Conservation (phyloP, 2,797 vertebrate genomes). For the Dipus sagitta region DNA sequence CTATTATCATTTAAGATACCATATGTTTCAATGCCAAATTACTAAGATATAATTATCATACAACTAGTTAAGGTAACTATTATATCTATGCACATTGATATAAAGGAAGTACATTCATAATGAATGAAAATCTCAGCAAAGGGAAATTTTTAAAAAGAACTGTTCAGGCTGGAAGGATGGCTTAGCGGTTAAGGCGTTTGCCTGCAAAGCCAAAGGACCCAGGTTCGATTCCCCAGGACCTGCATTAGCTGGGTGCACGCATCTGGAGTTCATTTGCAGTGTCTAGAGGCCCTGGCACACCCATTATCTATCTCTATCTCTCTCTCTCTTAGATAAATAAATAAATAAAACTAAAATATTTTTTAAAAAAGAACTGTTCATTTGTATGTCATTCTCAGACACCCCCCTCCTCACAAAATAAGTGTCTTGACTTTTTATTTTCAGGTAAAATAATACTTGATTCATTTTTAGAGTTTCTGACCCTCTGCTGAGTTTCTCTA, state of each 20-base stretch:
- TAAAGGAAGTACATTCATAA: slow-evolving; percentile 26
- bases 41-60: background rate
- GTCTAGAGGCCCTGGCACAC: no score
- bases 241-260: no score
- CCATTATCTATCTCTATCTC: no score
- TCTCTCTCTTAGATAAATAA: no score
- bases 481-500: slow-evolving; percentile 12
- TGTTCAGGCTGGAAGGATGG: no score
- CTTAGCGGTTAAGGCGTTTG: no score
- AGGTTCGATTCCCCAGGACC: no score
- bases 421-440: background rate
- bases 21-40: slow-evolving; percentile 54
- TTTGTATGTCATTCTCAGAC: background rate
- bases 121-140: slow-evolving; percentile 29
- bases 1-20: slow-evolving; percentile 33
- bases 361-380: background rate
- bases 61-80: background rate
- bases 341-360: background rate
- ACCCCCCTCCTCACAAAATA: background rate
- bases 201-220: no score
- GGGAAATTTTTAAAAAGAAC: background rate
- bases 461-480: slow-evolving; percentile 24
- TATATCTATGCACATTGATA: background rate
- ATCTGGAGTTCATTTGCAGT: no score
- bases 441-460: background rate